A percentile compares a stretch with the other conserved stretches of the same genome.
These are phyloP conservation scores for Aotus griseimembra DNA, from an alignment of 2,797 vertebrate species.

Conservation along the genomic window DNA sequence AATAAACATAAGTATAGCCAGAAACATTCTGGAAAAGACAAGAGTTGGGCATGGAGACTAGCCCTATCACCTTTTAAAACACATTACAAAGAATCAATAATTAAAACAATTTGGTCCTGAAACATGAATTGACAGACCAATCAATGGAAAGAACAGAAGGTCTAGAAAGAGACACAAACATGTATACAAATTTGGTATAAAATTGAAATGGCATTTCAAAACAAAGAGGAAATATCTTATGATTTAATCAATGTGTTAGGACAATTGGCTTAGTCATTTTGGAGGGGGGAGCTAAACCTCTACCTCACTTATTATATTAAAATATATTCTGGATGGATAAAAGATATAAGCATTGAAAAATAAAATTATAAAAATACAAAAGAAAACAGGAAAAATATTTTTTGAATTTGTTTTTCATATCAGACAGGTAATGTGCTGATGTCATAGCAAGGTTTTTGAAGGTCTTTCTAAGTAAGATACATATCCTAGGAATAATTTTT, in stretches of 20 bases:
- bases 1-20: not conserved
- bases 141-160: not conserved
- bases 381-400: slow-evolving; percentile 20
- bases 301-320: not conserved
- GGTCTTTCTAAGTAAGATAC: not conserved
- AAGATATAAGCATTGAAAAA: slow-evolving; percentile 31
- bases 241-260: slow-evolving; percentile 18
- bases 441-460: not conserved
- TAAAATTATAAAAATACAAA: slow-evolving; percentile 11
- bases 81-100: not conserved
- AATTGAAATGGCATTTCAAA: slow-evolving; percentile 39
- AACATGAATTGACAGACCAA: not conserved
- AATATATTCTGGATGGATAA: not conserved
- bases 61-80: not conserved
- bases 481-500: slow-evolving; percentile 15
- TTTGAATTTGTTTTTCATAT: not conserved
- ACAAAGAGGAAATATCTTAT: not conserved
- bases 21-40: not conserved
- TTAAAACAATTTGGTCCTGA: slow-evolving; percentile 12
- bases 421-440: not conserved
- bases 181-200: not conserved
- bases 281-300: not conserved
- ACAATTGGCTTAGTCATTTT: not conserved
- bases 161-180: slow-evolving; percentile 17
- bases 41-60: not conserved